Evolutionary conservation across 2,888 invertebrate genomes (phyloP).

Genomic region (Diaperis boleti): DNA sequence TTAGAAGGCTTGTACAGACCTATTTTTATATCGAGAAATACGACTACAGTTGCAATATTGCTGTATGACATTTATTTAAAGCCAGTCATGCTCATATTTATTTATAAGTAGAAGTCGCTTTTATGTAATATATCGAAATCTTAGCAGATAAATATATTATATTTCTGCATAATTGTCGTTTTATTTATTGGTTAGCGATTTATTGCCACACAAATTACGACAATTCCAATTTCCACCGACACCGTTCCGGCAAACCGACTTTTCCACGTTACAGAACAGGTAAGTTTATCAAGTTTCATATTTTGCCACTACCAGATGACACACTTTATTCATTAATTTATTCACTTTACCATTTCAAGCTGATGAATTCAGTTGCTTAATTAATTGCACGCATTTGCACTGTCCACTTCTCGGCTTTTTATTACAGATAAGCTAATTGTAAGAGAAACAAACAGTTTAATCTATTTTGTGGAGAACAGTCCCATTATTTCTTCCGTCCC

Average conservation of each 20-base stretch:
- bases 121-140: slow-evolving; percentile 52
- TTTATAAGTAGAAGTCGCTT: slow-evolving; percentile 48
- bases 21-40: slow-evolving; percentile 43
- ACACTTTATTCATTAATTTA: slow-evolving; percentile 32
- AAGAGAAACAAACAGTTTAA: slow-evolving; percentile 5
- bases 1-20: slow-evolving; percentile 35
- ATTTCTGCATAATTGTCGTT: slow-evolving; percentile 47
- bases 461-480: slow-evolving; percentile 10
- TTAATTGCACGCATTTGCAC: slow-evolving; percentile 1
- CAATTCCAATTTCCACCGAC: slow-evolving; percentile 28
- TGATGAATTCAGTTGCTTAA: slow-evolving; percentile 12
- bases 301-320: slow-evolving; percentile 25
- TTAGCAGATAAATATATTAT: slow-evolving; percentile 48
- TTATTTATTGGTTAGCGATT: slow-evolving; percentile 45
- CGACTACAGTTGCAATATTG: slow-evolving; percentile 47
- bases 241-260: slow-evolving; percentile 3
- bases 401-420: neutral
- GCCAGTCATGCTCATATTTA: slow-evolving; percentile 48
- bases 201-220: slow-evolving; percentile 37
- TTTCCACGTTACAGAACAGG: slow-evolving; percentile 18
- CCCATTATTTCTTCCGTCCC: slow-evolving; percentile 9
- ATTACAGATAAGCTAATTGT: slow-evolving; percentile 1
- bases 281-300: slow-evolving; percentile 24
- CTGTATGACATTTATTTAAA: slow-evolving; percentile 47
- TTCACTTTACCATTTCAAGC: slow-evolving; percentile 12